Evolutionary conservation across 2,113 vertebrate genomes (phyloP).

Genomic region (Procapra przewalskii): DNA sequence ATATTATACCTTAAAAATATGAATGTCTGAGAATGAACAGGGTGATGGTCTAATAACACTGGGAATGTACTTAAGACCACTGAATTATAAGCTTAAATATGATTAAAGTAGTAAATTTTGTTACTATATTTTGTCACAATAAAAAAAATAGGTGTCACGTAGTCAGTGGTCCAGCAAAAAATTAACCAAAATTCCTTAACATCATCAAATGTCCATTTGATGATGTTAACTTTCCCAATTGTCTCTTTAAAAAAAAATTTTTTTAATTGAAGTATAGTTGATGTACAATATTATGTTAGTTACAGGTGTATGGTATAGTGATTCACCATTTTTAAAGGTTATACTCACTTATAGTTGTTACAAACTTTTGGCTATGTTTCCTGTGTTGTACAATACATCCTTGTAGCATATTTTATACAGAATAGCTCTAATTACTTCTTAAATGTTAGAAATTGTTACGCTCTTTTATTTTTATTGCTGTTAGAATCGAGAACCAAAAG

Average conservation of each 20-base stretch:
- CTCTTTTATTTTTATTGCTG: background rate
- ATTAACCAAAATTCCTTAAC: background rate
- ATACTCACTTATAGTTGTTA: background rate
- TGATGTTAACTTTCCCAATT: background rate
- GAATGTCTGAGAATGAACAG: background rate
- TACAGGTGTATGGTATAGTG: background rate
- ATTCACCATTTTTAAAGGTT: background rate
- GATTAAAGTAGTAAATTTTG: background rate
- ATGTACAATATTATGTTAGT: background rate
- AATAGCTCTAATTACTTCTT: background rate
- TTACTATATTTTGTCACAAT: background rate
- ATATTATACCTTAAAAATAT: background rate
- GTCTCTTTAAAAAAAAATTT: background rate
- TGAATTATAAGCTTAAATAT: background rate
- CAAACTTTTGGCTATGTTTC: background rate
- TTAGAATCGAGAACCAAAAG: background rate
- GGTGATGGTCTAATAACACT: background rate
- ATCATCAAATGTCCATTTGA: background rate
- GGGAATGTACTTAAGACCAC: background rate
- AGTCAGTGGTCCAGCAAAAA: background rate
- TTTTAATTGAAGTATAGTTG: background rate
- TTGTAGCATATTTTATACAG: background rate
- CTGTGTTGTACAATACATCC: background rate
- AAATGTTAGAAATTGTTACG: background rate
- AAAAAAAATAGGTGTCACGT: background rate